Evolutionary conservation across 2,888 invertebrate genomes (phyloP), one percentile per base, ranked within the genome.

Genomic region (Cataglyphis cursor): DNA sequence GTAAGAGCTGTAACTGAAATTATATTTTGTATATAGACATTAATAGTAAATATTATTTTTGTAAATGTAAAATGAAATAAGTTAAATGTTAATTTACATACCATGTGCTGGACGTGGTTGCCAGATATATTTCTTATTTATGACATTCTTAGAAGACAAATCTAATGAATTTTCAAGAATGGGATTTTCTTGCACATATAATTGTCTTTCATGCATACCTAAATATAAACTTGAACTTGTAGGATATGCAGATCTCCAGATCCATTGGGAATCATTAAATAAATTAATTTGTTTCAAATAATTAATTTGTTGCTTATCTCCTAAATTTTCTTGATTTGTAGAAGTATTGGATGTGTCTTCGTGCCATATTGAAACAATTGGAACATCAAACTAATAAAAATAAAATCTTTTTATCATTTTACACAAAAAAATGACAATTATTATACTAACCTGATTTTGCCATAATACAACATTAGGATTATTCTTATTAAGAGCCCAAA

Each of bases 361-460:
- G n/a, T 97, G 96, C 99, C 99, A 99, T 87, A 98, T 97, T 91
- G 97, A 97, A 0, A 98, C 98, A 87, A 99, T 97, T 0, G 99
- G 98, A 57, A 97, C 96, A 72, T 97, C 96, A 90, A 99, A 97
- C 97, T 98, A 78, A 65, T 12, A 82, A 76, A 57, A 41, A 73
- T 15, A 68, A 65, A 83, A 85, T 76, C 1, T 3, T n/a, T 24
- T n/a, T 70, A 57, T 6, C 24, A 48, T 59, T 59, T n/a, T 24
- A 31, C 9, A 21, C 10, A 57, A 12, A 68, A 57, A 38, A 62
- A 66, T n/a, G 57, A 9, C 24, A 57, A 76, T 35, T n/a, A 6
- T 64, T 62, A 73, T 54, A 88, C 87, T 84, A 92, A 98, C 98
- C 96, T 97, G 97, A 87, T 97, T 96, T 92, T 97, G 96, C 98